A percentile compares a stretch with the other conserved stretches of the same genome.
Evolutionary conservation across 2,797 vertebrate species (phyloP).

Genomic region (Bradypus variegatus): DNA sequence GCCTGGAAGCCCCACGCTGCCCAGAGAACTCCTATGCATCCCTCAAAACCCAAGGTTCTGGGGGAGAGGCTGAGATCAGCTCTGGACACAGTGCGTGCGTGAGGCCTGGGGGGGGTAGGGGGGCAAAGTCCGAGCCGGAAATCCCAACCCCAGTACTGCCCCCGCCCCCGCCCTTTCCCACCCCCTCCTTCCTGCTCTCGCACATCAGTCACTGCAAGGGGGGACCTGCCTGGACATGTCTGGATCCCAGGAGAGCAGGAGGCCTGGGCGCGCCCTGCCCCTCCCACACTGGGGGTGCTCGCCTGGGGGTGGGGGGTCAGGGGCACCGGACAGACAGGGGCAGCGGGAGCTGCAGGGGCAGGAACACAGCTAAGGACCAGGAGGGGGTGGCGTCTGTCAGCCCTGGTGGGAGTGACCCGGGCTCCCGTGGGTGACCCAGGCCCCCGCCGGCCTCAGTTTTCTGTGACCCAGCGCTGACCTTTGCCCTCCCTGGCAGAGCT

Average conservation of each 20-base stretch:
- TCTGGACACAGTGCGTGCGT: background rate
- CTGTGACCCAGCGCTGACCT: too few relatives aligned
- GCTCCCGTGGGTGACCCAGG: too few relatives aligned
- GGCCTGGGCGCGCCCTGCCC: background rate
- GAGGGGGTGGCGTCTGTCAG: too few relatives aligned
- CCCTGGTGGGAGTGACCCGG: too few relatives aligned
- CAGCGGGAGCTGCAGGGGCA: too few relatives aligned
- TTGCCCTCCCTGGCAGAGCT: too few relatives aligned
- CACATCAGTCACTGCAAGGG: background rate
- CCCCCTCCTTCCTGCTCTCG: background rate
- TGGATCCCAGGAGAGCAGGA: background rate
- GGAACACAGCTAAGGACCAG: too few relatives aligned
- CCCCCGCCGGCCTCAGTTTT: too few relatives aligned
- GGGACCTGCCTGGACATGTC: slow-evolving; percentile 16
- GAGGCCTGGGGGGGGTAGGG: background rate
- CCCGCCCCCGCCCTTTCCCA: fast-evolving
- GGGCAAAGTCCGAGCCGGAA: background rate
- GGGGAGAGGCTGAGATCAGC: background rate
- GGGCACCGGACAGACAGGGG: background rate
- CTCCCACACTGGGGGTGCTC: background rate
- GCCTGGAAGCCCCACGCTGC: background rate
- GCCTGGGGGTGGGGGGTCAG: background rate
- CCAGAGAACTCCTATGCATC: background rate
- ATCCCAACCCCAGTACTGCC: background rate
- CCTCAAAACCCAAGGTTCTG: background rate